Percentiles rank a stretch among this genome's conserved stretches.
Evolutionary conservation across 2,113 vertebrate species (phyloP).

Genomic region (Neogobius melanostomus): DNA sequence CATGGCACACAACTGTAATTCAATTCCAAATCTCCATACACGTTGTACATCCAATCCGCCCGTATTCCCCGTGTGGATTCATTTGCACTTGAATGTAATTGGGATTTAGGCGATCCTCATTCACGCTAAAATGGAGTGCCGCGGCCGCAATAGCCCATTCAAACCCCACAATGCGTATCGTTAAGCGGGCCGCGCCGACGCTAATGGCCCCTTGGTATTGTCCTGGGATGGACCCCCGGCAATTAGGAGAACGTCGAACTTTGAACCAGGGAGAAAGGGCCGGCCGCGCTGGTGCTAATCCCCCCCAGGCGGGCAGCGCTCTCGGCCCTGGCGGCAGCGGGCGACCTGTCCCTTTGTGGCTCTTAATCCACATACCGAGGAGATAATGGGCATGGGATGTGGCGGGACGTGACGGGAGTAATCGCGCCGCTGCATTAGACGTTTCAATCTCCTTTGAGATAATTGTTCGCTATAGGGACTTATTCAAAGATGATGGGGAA

Average conservation of each 20-base stretch:
- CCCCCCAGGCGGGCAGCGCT: constrained; percentile 27
- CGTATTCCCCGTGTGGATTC: constrained; percentile 12
- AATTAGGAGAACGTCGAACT: constrained; percentile 58
- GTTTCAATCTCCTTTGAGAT: constrained; percentile 38
- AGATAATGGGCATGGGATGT: constrained; percentile 60
- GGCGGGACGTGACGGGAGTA: constrained; percentile 50
- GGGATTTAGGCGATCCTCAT: constrained; percentile 38
- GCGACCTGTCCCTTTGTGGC: constrained; percentile 64
- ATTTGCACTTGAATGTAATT: constrained; percentile 33
- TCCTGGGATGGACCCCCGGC: constrained; percentile 40
- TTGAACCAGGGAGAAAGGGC: constrained; percentile 43
- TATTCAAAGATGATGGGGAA: constrained; percentile 25
- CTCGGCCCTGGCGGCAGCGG: constrained; percentile 46
- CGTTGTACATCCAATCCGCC: constrained; percentile 12
- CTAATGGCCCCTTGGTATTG: constrained; percentile 33
- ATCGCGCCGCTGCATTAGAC: constrained; percentile 37
- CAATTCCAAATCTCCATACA: neutral
- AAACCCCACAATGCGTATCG: constrained; percentile 26
- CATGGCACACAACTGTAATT: constrained; percentile 15
- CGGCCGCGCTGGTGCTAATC: constrained; percentile 30
- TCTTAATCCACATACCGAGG: constrained; percentile 49
- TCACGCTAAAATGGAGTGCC: constrained; percentile 33
- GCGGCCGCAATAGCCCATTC: constrained; percentile 10
- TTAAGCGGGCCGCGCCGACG: constrained; percentile 27
- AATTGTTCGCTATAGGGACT: constrained; percentile 29